Evolutionary conservation across 2,888 invertebrate genomes (phyloP).

Genomic region (Tenthredo distinguenda): DNA sequence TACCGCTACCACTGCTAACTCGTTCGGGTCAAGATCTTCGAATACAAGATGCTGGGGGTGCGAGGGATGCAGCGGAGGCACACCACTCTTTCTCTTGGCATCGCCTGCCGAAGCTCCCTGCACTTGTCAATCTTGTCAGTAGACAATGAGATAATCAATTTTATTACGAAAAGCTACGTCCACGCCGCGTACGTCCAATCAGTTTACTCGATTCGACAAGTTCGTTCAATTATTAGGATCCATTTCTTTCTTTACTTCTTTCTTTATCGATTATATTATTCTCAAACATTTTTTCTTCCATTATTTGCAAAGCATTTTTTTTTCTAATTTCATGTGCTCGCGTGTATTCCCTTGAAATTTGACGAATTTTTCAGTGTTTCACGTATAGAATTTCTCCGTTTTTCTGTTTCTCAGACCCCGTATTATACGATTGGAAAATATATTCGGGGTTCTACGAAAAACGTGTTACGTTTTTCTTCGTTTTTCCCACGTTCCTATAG

Average conservation of each 20-base stretch:
- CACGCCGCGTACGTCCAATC: slow-evolving; percentile 21
- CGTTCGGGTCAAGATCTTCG: background rate
- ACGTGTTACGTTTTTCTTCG: no score
- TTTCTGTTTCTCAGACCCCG: no score
- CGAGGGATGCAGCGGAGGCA: slow-evolving; percentile 63
- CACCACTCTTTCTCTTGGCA: slow-evolving; percentile 73
- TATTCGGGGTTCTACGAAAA: no score
- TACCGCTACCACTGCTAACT: background rate
- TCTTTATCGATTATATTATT: background rate
- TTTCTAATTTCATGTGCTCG: background rate
- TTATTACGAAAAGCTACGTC: slow-evolving; percentile 20
- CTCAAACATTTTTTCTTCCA: background rate
- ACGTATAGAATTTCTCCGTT: no score
- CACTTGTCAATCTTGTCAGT: slow-evolving; percentile 71
- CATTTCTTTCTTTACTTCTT: background rate
- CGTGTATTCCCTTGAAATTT: no score
- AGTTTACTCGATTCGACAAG: no score
- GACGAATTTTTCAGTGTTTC: no score
- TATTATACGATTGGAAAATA: no score
- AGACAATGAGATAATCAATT: slow-evolving; percentile 47
- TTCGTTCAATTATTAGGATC: background rate
- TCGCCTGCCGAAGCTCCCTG: slow-evolving; percentile 70
- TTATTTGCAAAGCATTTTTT: background rate
- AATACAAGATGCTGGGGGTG: slow-evolving; percentile 67
- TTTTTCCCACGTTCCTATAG: no score